These are phyloP conservation scores for Prostheceraeus crozeri DNA, from an alignment of 2,888 invertebrate species.

Conservation along the genomic window DNA sequence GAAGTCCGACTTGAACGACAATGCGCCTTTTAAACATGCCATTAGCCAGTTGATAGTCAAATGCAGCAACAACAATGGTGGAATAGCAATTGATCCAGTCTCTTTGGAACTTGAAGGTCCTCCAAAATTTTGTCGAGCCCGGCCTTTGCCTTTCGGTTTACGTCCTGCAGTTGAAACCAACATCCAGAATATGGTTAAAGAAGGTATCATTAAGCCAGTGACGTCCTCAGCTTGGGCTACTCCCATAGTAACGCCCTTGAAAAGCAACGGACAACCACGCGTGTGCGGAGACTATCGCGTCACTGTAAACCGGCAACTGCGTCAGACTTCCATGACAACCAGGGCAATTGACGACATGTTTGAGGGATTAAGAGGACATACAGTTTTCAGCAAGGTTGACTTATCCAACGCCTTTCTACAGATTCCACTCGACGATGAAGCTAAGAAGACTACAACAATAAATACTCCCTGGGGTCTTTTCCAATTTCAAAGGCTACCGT, in stretches of 20 bases:
- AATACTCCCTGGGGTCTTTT: no score
- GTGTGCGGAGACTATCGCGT: conserved; percentile 17
- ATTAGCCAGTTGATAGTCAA: no score
- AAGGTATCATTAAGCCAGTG: conserved; percentile 4
- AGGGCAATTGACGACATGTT: conserved; percentile 22
- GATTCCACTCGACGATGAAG: background rate
- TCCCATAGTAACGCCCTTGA: conserved; percentile 13
- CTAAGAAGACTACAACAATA: background rate
- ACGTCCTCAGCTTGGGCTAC: background rate
- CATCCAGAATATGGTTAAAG: conserved; percentile 7
- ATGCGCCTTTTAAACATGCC: no score
- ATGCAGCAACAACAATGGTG: no score
- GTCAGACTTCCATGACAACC: conserved; percentile 1
- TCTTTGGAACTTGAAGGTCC: no score
- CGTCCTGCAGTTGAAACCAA: conserved; percentile 1
- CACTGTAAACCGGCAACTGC: conserved; percentile 8
- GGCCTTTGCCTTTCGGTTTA: no score
- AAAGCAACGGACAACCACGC: background rate
- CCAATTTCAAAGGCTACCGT: no score
- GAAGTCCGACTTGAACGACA: no score
- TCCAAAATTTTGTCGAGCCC: no score
- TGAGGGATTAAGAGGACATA: conserved; percentile 12
- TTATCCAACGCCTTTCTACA: conserved; percentile 2
- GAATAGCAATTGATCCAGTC: no score
- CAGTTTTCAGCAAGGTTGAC: conserved; percentile 1